phyloP scores from a whole-genome alignment of 1,140 invertebrate species.

The Heterodera schachtii region DNA sequence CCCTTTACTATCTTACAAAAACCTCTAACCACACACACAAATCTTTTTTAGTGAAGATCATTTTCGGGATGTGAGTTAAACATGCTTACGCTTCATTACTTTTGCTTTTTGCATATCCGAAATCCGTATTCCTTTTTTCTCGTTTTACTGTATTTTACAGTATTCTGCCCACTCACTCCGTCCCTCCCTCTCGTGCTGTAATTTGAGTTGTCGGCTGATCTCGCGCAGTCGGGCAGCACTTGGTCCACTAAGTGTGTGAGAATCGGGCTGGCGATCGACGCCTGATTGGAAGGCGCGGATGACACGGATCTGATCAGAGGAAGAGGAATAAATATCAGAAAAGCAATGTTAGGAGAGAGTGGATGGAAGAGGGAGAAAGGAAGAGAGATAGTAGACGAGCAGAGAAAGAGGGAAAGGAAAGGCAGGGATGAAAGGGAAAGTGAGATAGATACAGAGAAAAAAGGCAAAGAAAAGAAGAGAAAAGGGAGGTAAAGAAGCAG shows the following conservation, averaged over 20 bases:
- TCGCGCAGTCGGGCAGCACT: constrained; percentile 62
- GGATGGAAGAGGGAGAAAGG: neutral
- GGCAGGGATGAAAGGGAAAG: neutral
- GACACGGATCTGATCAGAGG: constrained; percentile 62
- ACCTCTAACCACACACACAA: too few species aligned
- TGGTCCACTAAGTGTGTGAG: constrained; percentile 57
- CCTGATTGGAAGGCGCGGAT: constrained; percentile 63
- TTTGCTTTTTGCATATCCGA: too few species aligned
- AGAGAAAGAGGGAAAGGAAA: constrained; percentile 1
- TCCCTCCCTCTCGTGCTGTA: constrained; percentile 60
- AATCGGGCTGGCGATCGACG: constrained; percentile 54
- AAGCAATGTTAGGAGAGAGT: neutral
- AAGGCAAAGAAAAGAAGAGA: constrained; percentile 18
- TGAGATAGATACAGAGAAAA: too few species aligned
- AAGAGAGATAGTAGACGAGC: neutral
- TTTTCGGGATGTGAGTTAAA: too few species aligned
- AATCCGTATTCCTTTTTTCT: too few species aligned
- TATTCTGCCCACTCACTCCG: constrained; percentile 23
- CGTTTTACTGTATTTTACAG: neutral
- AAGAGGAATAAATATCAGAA: neutral
- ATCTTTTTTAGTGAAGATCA: too few species aligned
- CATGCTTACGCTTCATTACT: too few species aligned
- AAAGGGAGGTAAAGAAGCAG: neutral
- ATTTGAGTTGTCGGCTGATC: constrained; percentile 62
- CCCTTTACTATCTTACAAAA: too few species aligned